Evolutionary conservation across 2,797 vertebrate genomes (phyloP).

Genomic region (Brotogeris chrysoptera): DNA sequence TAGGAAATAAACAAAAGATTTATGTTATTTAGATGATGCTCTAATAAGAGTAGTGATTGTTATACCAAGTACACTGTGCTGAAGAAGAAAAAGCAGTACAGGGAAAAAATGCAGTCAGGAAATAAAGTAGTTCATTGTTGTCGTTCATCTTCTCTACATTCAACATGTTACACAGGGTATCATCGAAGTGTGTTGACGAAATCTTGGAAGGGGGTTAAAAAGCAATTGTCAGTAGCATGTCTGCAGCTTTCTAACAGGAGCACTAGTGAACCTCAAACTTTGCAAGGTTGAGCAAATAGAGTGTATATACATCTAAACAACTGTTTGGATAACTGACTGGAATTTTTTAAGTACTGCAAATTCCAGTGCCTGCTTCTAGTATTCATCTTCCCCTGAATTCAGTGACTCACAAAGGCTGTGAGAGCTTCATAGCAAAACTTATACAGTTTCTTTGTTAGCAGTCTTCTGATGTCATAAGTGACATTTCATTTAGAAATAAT

Average conservation of each 20-base stretch:
- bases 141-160: background rate
- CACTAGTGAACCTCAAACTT: background rate
- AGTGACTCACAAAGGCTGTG: background rate
- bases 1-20: background rate
- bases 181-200: background rate
- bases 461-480: background rate
- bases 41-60: background rate
- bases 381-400: background rate
- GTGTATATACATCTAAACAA: background rate
- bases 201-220: background rate
- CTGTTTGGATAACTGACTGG: background rate
- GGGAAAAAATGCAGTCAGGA: background rate
- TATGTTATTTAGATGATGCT: background rate
- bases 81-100: background rate
- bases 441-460: background rate
- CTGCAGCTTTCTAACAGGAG: background rate
- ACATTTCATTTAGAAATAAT: conserved; percentile 18
- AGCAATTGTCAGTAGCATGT: background rate
- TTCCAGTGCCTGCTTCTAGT: background rate
- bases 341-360: background rate
- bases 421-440: background rate
- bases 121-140: background rate
- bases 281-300: background rate
- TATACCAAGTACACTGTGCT: background rate
- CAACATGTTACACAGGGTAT: background rate